Percentiles rank a stretch among this genome's conserved stretches.
Conservation (phyloP, 2,888 invertebrate genomes). For the Glyphotaelius pellucidus region DNA sequence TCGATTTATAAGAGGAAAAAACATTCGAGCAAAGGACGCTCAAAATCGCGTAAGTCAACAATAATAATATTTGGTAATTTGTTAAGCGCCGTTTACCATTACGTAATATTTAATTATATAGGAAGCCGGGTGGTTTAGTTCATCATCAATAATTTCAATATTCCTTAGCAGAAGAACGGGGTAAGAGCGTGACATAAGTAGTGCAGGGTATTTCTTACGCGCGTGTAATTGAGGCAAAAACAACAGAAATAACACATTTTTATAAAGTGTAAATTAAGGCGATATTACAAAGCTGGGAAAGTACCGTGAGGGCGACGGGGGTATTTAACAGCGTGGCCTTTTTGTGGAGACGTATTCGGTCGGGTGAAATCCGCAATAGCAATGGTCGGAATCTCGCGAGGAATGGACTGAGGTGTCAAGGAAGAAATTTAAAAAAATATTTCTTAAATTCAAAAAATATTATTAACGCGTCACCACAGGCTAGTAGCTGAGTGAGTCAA, state of each 20-base stretch:
- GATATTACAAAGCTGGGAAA: constrained; percentile 13
- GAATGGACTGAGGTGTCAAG: not conserved
- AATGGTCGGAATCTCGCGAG: not conserved
- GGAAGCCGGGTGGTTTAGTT: not conserved
- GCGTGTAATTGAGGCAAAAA: constrained; percentile 41
- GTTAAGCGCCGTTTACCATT: no score
- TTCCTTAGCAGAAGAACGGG: not conserved
- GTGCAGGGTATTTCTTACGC: constrained; percentile 25
- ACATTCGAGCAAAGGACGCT: no score
- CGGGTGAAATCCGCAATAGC: not conserved
- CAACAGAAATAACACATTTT: constrained; percentile 37
- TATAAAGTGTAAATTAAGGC: constrained; percentile 53
- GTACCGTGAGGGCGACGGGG: not conserved
- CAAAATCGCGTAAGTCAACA: no score
- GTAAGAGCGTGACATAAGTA: constrained; percentile 2
- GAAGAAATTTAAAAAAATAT: no score
- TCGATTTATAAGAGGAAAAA: no score
- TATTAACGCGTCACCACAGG: no score
- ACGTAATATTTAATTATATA: not conserved
- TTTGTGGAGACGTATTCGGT: not conserved
- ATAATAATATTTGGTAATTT: no score
- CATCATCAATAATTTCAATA: not conserved
- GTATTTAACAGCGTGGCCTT: not conserved
- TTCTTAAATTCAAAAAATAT: not conserved
- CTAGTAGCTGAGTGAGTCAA: no score